phyloP scores from a whole-genome alignment of 2,888 invertebrate species.

The Hirtodrosophila cameraria region DNA sequence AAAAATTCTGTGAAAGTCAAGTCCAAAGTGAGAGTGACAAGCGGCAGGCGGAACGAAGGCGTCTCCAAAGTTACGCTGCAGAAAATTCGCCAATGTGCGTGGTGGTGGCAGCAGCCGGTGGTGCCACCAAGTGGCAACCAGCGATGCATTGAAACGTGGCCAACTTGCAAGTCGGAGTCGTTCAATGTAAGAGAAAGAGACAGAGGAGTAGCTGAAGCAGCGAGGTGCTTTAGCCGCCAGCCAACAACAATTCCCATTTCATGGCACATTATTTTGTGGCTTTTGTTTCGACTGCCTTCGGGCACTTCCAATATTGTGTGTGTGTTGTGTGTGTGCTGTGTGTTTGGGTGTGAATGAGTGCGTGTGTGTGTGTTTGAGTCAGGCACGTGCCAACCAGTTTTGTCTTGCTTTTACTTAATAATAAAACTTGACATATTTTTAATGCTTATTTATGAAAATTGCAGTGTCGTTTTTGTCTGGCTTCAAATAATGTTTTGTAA shows the following conservation, averaged over 20 bases:
- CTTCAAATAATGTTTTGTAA: conserved; percentile 4
- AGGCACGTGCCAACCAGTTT: conserved; percentile 50
- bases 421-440: conserved; percentile 54
- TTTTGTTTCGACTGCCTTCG: conserved; percentile 68
- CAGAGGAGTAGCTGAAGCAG: not conserved
- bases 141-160: conserved; percentile 60
- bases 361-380: conserved; percentile 6
- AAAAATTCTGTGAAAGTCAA: conserved; percentile 80
- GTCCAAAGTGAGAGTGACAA: conserved; percentile 80
- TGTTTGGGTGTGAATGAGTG: conserved; percentile 19
- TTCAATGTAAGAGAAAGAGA: conserved; percentile 2
- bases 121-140: conserved; percentile 27
- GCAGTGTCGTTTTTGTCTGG: conserved; percentile 14
- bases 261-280: conserved; percentile 82
- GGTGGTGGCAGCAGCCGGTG: conserved; percentile 5
- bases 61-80: conserved; percentile 75
- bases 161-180: conserved; percentile 48
- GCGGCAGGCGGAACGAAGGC: conserved; percentile 60
- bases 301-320: conserved; percentile 37
- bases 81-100: conserved; percentile 69
- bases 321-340: conserved; percentile 3
- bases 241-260: conserved; percentile 78
- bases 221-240: conserved; percentile 26
- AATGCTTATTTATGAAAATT: conserved; percentile 61
- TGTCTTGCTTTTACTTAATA: conserved; percentile 56